These are phyloP conservation scores for Papilio machaon DNA, from an alignment of 1,140 invertebrate species.

Conservation along the genomic window DNA sequence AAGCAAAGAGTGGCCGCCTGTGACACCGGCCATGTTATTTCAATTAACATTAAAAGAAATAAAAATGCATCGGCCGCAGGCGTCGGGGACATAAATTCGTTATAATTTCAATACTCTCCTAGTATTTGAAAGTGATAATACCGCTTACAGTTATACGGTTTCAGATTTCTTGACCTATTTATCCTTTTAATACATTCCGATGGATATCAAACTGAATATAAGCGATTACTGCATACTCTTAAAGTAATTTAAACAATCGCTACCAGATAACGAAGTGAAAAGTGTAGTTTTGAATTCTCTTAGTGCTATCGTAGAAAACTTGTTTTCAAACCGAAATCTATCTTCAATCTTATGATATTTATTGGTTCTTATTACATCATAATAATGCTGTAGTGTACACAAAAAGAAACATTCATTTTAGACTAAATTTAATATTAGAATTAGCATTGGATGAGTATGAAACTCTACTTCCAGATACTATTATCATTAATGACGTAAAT, in stretches of 20 bases:
- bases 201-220: background rate
- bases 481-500: conserved; percentile 12
- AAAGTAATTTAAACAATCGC: background rate
- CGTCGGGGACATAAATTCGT: conserved; percentile 64
- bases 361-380: background rate
- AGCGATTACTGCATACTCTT: background rate
- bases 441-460: background rate
- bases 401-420: background rate
- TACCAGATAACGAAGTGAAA: background rate
- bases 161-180: conserved; percentile 32
- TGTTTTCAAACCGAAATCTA: background rate
- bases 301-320: background rate
- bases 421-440: background rate
- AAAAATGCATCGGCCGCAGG: conserved; percentile 57
- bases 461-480: background rate
- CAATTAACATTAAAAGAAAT: conserved; percentile 76
- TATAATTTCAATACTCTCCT: conserved; percentile 62
- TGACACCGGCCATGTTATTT: conserved; percentile 70
- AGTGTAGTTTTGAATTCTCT: background rate
- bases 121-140: conserved; percentile 59
- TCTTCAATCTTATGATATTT: background rate
- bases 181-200: conserved; percentile 31
- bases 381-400: background rate
- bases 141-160: conserved; percentile 40
- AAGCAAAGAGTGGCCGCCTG: conserved; percentile 54